Percentiles rank a stretch among this genome's conserved stretches.
phyloP scores from a whole-genome alignment of 2,888 invertebrate species.

The Tetrapedia diversipes region DNA sequence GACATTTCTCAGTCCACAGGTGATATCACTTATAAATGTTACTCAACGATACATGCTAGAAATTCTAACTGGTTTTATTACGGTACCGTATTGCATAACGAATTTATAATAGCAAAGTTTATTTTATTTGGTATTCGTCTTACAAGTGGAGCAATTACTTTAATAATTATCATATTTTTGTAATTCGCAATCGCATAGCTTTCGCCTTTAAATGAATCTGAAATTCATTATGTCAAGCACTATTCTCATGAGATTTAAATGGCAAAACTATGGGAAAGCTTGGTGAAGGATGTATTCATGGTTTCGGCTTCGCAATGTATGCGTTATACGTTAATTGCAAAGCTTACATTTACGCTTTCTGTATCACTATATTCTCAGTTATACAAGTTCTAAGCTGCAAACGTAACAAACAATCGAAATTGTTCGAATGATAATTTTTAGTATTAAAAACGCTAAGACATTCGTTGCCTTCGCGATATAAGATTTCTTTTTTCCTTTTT shows the following conservation, averaged over 20 bases:
- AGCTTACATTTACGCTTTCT: conserved; percentile 33
- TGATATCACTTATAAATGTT: conserved; percentile 53
- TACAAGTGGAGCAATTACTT: background rate
- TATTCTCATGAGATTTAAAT: conserved; percentile 22
- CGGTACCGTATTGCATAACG: background rate
- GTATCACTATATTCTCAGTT: conserved; percentile 5
- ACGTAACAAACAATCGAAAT: background rate
- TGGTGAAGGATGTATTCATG: conserved; percentile 64
- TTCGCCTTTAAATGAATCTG: conserved; percentile 50
- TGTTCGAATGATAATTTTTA: conserved; percentile 1
- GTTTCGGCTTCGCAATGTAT: conserved; percentile 44
- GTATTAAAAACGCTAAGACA: background rate
- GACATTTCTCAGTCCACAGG: conserved; percentile 41
- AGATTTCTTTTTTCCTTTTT: background rate
- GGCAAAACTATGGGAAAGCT: conserved; percentile 64
- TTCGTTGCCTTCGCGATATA: background rate
- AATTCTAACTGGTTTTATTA: conserved; percentile 24
- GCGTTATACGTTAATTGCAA: conserved; percentile 18
- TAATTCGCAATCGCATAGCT: conserved; percentile 40
- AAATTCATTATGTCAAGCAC: conserved; percentile 37
- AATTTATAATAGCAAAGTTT: conserved; percentile 16
- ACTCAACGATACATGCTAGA: conserved; percentile 38
- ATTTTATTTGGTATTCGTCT: conserved; percentile 10
- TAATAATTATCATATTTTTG: background rate
- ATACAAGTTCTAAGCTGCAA: conserved; percentile 7